Percentiles rank a stretch among this genome's conserved stretches.
Evolutionary conservation across 2,888 invertebrate genomes (phyloP).

Genomic region (Arctia plantaginis): DNA sequence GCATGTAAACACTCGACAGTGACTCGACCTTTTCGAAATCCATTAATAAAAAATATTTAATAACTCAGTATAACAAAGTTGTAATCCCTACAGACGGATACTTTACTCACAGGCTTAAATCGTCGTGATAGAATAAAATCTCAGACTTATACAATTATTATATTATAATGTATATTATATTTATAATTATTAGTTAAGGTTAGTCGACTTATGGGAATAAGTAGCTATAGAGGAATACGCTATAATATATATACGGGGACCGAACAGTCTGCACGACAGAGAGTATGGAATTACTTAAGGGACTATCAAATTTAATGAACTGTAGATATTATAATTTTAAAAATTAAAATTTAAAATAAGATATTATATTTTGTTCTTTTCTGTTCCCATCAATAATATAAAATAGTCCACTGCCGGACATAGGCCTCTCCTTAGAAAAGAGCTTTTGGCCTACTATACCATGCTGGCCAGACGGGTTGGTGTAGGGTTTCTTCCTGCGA

Average conservation of each 20-base stretch:
- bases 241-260: neutral
- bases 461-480: no score
- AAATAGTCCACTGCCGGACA: no score
- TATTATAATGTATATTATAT: neutral
- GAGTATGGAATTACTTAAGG: no score
- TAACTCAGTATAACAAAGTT: neutral
- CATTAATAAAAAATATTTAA: neutral
- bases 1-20: no score
- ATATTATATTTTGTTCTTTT: no score
- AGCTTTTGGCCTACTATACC: no score
- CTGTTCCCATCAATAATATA: no score
- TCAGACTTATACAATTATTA: neutral
- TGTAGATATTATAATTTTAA: no score
- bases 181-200: neutral
- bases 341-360: no score
- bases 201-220: neutral
- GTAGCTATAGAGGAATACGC: neutral
- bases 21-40: neutral
- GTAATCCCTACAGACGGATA: neutral
- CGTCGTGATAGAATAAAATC: neutral
- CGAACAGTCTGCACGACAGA: neutral
- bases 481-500: no score
- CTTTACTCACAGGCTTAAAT: neutral
- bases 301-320: no score
- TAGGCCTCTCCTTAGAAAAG: no score